Evolutionary conservation across 2,797 vertebrate genomes (phyloP).

Genomic region (Crocodylus rhombifer): DNA sequence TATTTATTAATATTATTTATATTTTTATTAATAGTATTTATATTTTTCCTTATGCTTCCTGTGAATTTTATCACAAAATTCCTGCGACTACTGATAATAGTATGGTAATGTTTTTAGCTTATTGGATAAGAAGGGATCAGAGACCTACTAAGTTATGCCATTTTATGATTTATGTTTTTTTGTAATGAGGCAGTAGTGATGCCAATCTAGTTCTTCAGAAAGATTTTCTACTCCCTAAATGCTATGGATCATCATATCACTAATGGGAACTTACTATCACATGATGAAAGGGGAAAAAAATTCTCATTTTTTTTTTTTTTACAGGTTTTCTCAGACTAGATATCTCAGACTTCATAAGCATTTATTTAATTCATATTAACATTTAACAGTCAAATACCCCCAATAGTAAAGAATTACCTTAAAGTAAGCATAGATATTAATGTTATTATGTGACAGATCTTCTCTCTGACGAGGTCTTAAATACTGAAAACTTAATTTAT

Average conservation of each 20-base stretch:
- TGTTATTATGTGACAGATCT: conserved; percentile 48
- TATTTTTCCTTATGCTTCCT: neutral
- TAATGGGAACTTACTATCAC: conserved; percentile 19
- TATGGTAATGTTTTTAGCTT: conserved; percentile 44
- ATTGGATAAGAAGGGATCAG: conserved; percentile 41
- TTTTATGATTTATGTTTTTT: conserved; percentile 52
- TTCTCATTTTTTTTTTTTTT: conserved; percentile 60
- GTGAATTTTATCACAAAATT: neutral
- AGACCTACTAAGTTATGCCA: conserved; percentile 38
- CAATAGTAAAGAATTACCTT: conserved; percentile 36
- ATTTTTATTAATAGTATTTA: neutral
- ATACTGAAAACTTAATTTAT: conserved; percentile 71
- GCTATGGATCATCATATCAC: conserved; percentile 59
- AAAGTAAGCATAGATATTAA: conserved; percentile 43
- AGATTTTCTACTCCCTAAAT: conserved; percentile 66
- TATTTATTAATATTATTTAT: neutral
- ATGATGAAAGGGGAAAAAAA: neutral
- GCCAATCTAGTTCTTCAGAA: conserved; percentile 55
- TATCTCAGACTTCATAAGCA: conserved; percentile 51
- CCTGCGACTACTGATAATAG: conserved; percentile 24
- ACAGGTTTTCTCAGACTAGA: conserved; percentile 64
- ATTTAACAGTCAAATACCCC: conserved; percentile 63
- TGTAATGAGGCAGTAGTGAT: conserved; percentile 31
- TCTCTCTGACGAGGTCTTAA: conserved; percentile 59
- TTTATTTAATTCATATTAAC: conserved; percentile 67